Percentiles rank a stretch among this genome's conserved stretches.
Evolutionary conservation across 2,797 vertebrate genomes (phyloP).

Genomic region (Chelidonichthys spinosus): DNA sequence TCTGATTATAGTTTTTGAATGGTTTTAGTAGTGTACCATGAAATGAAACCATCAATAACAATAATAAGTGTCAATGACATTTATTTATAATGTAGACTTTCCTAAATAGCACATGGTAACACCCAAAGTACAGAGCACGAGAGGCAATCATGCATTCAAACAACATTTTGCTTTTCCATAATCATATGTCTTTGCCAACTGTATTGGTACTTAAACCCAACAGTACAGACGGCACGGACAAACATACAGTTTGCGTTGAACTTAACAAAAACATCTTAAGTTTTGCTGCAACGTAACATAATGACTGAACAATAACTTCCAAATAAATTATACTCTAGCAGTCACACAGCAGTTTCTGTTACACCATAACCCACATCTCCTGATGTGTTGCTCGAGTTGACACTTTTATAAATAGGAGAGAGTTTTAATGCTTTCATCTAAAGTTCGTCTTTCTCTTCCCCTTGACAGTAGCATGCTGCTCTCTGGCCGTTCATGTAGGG

Average conservation of each 20-base stretch:
- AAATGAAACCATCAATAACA: constrained; percentile 7
- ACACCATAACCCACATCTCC: neutral
- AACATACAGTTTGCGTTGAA: neutral
- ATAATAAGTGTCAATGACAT: constrained; percentile 22
- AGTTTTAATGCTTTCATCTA: constrained; percentile 65
- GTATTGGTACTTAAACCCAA: neutral
- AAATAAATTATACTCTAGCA: constrained; percentile 68
- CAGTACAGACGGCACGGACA: constrained; percentile 1
- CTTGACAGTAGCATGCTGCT: constrained; percentile 88
- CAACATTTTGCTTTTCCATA: constrained; percentile 7
- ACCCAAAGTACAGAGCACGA: neutral
- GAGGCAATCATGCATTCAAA: neutral
- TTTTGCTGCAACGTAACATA: constrained; percentile 12
- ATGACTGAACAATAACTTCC: constrained; percentile 21
- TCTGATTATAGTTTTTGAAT: neutral
- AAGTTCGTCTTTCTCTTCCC: constrained; percentile 92
- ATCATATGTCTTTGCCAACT: neutral
- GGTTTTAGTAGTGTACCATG: neutral
- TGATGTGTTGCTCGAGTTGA: neutral
- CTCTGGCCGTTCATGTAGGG: constrained; percentile 98
- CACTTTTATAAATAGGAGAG: constrained; percentile 29
- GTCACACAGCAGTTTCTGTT: constrained; percentile 21
- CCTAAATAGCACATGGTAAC: neutral
- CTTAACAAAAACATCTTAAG: neutral
- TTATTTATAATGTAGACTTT: constrained; percentile 16